Evolutionary conservation across 2,888 invertebrate species (phyloP).

Genomic region (Stictocephala bisonia): DNA sequence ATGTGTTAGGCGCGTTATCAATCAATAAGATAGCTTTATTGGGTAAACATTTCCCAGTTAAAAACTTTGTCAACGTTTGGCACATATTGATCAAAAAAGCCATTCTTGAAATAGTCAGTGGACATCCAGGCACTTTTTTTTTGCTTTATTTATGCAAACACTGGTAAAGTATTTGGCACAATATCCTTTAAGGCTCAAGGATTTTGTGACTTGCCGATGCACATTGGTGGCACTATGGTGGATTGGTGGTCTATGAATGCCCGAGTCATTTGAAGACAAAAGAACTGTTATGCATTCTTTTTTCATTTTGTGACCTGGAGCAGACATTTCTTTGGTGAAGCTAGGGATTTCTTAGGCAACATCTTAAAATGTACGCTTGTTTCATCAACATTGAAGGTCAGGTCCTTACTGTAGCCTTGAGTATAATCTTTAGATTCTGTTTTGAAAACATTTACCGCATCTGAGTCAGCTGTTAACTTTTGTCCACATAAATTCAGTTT

Average conservation of each 20-base stretch:
- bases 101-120: background rate
- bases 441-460: too few species aligned
- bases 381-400: too few species aligned
- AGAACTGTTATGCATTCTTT: constrained; percentile 19
- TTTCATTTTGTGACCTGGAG: constrained; percentile 7
- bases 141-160: background rate
- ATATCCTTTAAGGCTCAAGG: constrained; percentile 22
- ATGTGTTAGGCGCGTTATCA: constrained; percentile 1
- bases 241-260: constrained; percentile 6
- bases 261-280: constrained; percentile 21
- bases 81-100: too few species aligned
- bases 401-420: too few species aligned
- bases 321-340: too few species aligned
- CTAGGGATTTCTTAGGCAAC: too few species aligned
- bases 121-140: constrained; percentile 27
- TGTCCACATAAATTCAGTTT: background rate
- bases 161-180: constrained; percentile 10
- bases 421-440: background rate
- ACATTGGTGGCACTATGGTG: constrained; percentile 40
- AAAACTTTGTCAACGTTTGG: constrained; percentile 7
- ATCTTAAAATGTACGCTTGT: too few species aligned
- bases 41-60: constrained; percentile 4
- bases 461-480: background rate
- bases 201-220: constrained; percentile 22
- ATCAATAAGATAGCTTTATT: constrained; percentile 10